Evolutionary conservation across 2,113 vertebrate genomes (phyloP).

Genomic region (Gnathochromis pfefferi): DNA sequence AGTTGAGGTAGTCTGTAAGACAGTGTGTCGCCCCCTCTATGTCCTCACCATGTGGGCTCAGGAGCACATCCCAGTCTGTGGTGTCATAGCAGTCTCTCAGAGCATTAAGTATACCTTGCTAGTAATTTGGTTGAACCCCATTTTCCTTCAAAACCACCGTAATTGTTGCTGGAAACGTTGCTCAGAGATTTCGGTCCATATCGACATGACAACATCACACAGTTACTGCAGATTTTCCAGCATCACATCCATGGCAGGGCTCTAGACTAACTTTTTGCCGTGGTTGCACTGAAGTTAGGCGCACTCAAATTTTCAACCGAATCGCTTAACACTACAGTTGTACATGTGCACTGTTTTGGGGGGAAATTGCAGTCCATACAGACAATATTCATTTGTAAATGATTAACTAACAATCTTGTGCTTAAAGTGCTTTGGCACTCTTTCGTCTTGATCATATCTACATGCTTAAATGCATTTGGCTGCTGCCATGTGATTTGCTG

Average conservation of each 20-base stretch:
- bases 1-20: too few species aligned
- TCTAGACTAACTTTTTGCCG: not conserved
- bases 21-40: too few species aligned
- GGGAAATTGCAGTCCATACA: not conserved
- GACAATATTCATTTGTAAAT: not conserved
- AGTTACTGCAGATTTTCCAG: not conserved
- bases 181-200: not conserved
- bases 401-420: not conserved
- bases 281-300: not conserved
- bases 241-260: not conserved
- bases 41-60: too few species aligned
- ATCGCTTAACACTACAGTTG: not conserved
- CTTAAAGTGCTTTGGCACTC: not conserved
- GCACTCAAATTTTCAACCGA: not conserved
- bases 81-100: too few species aligned
- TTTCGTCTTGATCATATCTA: not conserved
- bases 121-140: not conserved
- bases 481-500: not conserved
- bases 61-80: too few species aligned
- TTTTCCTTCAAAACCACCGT: not conserved
- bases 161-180: not conserved
- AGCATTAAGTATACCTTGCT: not conserved
- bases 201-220: not conserved
- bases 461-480: not conserved
- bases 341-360: not conserved